Evolutionary conservation across 2,113 vertebrate genomes (phyloP).

Genomic region (Nerophis lumbriciformis): DNA sequence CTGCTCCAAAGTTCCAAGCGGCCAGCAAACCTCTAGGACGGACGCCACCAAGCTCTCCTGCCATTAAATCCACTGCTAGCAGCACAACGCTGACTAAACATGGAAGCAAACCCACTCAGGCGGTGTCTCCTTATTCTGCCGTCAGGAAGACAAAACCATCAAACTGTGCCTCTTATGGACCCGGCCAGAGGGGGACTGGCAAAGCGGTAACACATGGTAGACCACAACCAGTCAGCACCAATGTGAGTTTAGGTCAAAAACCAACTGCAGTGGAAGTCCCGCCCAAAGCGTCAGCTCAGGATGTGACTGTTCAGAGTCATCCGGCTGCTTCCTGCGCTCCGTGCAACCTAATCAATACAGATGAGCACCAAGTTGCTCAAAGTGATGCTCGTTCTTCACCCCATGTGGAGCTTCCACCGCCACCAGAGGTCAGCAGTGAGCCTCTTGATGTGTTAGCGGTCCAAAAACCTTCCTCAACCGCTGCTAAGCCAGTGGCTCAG

Average conservation of each 20-base stretch:
- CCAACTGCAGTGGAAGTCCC: slow-evolving; percentile 4
- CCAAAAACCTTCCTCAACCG: slow-evolving; percentile 5
- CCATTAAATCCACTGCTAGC: slow-evolving; percentile 28
- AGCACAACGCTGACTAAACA: slow-evolving; percentile 31
- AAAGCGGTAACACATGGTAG: background rate
- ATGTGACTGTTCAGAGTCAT: slow-evolving; percentile 3
- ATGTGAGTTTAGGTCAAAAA: slow-evolving; percentile 6
- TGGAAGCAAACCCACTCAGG: slow-evolving; percentile 56
- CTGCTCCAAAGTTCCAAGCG: slow-evolving; percentile 17
- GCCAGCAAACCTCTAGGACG: slow-evolving; percentile 26
- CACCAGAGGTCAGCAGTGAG: slow-evolving; percentile 29
- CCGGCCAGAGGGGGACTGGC: background rate
- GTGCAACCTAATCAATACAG: slow-evolving; percentile 2
- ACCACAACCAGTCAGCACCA: slow-evolving; percentile 2
- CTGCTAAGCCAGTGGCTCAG: slow-evolving; percentile 5
- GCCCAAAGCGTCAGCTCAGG: background rate
- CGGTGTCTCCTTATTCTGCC: slow-evolving; percentile 47
- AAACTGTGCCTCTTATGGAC: background rate
- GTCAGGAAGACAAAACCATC: slow-evolving; percentile 31
- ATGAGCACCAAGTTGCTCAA: slow-evolving; percentile 1
- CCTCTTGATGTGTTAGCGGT: slow-evolving; percentile 22
- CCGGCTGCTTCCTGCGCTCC: slow-evolving; percentile 20
- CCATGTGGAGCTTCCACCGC: slow-evolving; percentile 3
- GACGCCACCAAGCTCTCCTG: slow-evolving; percentile 42
- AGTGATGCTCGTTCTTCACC: slow-evolving; percentile 19